These are phyloP conservation scores for Hyppa rectilinea DNA, from an alignment of 2,888 invertebrate species.

Conservation along the genomic window DNA sequence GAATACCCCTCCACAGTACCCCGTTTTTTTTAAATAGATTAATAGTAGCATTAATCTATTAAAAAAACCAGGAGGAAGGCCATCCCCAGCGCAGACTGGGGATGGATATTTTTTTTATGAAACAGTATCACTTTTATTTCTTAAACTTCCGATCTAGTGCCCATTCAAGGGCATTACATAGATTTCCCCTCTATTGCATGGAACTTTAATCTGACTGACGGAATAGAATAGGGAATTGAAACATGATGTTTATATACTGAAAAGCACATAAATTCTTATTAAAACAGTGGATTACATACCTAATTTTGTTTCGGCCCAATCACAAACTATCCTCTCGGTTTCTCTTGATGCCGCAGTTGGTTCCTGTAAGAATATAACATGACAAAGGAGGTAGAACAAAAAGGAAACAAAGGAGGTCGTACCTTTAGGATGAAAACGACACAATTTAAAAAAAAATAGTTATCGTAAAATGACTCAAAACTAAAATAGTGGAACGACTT, in stretches of 20 bases:
- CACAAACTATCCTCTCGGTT: constrained; percentile 84
- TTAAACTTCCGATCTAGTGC: background rate
- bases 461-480: no score
- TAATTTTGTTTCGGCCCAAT: constrained; percentile 87
- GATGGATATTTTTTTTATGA: no score
- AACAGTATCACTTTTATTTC: no score
- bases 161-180: background rate
- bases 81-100: no score
- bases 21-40: no score
- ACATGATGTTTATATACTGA: background rate
- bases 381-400: background rate
- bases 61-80: no score
- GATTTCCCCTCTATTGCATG: background rate
- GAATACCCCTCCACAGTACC: no score
- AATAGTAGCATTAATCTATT: no score
- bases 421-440: no score
- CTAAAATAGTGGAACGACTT: no score
- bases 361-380: constrained; percentile 75
- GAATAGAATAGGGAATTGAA: background rate
- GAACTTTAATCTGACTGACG: background rate
- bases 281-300: constrained; percentile 70
- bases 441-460: no score
- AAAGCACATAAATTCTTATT: background rate
- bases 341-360: constrained; percentile 76
- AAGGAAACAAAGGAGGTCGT: no score